Percentiles rank a stretch among this genome's conserved stretches.
phyloP scores from a whole-genome alignment of 1,140 invertebrate species.

The Euwallacea fornicatus region DNA sequence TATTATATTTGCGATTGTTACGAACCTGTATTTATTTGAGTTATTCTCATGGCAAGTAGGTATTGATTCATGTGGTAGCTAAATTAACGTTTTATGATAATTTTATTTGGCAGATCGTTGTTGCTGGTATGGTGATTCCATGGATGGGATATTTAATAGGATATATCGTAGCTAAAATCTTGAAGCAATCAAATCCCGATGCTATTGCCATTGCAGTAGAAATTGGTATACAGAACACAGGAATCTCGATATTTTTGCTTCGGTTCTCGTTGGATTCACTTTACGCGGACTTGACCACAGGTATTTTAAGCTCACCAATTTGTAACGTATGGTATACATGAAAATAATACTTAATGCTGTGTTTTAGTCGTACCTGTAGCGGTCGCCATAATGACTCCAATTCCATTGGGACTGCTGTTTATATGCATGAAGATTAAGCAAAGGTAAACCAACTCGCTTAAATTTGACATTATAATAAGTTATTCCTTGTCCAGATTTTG shows the following conservation, averaged over 20 bases:
- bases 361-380: slow-evolving; percentile 26
- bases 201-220: slow-evolving; percentile 86
- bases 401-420: slow-evolving; percentile 71
- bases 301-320: slow-evolving; percentile 51
- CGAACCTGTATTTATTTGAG: slow-evolving; percentile 90
- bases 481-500: too few species aligned
- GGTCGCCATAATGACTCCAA: slow-evolving; percentile 88
- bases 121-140: slow-evolving; percentile 82
- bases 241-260: slow-evolving; percentile 88
- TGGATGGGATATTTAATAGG: slow-evolving; percentile 85
- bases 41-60: slow-evolving; percentile 85
- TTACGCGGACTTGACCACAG: slow-evolving; percentile 76
- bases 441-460: slow-evolving; percentile 35
- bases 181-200: slow-evolving; percentile 67
- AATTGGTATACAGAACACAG: slow-evolving; percentile 94
- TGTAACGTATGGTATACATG: too few species aligned
- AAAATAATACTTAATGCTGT: background rate
- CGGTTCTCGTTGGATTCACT: slow-evolving; percentile 70
- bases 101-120: slow-evolving; percentile 63
- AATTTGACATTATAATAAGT: too few species aligned
- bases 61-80: slow-evolving; percentile 6
- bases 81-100: too few species aligned
- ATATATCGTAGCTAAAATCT: slow-evolving; percentile 60
- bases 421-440: slow-evolving; percentile 57
- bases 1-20: slow-evolving; percentile 84